Base-by-base conservation (phyloP, 2,113 vertebrate species). In the Labeo rohita region DNA sequence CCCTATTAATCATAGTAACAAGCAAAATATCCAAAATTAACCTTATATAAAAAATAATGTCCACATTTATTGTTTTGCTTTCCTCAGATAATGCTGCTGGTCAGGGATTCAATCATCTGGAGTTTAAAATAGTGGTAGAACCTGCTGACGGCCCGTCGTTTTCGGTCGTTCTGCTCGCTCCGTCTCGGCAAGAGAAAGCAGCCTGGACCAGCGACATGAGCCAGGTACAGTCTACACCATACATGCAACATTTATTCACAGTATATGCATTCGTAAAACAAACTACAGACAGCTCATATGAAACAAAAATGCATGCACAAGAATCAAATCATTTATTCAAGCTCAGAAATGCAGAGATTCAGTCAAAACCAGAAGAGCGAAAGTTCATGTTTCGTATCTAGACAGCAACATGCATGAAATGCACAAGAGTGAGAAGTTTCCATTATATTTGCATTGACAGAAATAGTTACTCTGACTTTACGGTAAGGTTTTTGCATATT, bases 201-300 rank as follows among this genome's bases (percentile, higher is more conserved):
- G 98, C 97, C 0, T 99, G 98, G 98, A 99, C 96, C 86, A 99
- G 98, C 1, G 98, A 99, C 90, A 97, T 99, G 92, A 99, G 98
- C 88, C 98, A 99, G 97, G 98, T 99, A 89, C 85, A 52, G 4
- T n/a, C 47, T 9, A 72, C 61, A 50, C 23, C 4, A 3, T n/a
- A 66, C 63, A 15, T 34, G 63, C 65, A 13, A 28, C 21, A 28
- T 28, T 28, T 28, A 28, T 39, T 39, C 59, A 61, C 23, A 70
- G 10, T 76, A 49, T 49, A 9, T 23, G 4, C 9, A 77, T 77
- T 8, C 50, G n/a, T 75, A 73, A 6, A 39, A 70, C 68, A 43
- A 74, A 3, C 43, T 10, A 1, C 36, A n/a, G 34, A 15, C 65
- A 68, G 28, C 65, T 36, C 3, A 8, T 70, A 18, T 16, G 66